Base-by-base conservation (phyloP, 2,113 vertebrate genomes). In the Boleophthalmus pectinirostris region DNA sequence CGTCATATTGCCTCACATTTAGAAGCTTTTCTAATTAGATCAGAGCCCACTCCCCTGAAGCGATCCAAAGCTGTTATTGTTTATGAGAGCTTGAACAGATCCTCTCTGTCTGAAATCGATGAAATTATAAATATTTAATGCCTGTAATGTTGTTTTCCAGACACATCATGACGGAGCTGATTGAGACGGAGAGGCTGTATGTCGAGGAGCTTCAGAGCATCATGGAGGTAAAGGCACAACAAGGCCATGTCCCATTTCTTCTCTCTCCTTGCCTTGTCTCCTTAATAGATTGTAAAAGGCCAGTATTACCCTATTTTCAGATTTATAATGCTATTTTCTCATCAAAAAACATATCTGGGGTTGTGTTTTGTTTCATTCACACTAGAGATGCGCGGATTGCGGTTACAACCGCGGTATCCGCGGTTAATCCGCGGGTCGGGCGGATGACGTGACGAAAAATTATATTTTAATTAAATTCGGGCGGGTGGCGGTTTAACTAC, bases 201-300 rank as follows among this genome's bases (percentile, higher is more conserved):
- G 96, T 98, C 58, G 97, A 98, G 85, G 97, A 98, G 74, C 93
- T 98, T 65, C 96, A 97, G 79, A 97, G 94, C 85, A 96, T 99
- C 89, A 96, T 99, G 87, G 96, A 97, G 95, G 97, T 98, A 84
- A 6, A 15, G 23, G 5, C 24, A 21, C 51, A 54, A 20, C 8
- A 54, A 2, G 20, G 35, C 38, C 10, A 1, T 8, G 10, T 10
- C 9, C 38, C 38, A 43, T 43, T 43, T 43, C 35, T 38, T 2
- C 51, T 53, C 18, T 9, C 1, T 53, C n/a, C 51, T n/a, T 53
- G 18, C 6, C 7, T 53, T 1, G 5, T 20, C 49, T 53, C 18
- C 18, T n/a, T 8, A 8, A 43, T 43, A 43, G 38, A 11, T 43
- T 43, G 38, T 43, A 10, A 43, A 10, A 10, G 29, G 4, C 29